Evolutionary conservation across 1,140 invertebrate genomes (phyloP).

Genomic region (Drosophila sucinea): DNA sequence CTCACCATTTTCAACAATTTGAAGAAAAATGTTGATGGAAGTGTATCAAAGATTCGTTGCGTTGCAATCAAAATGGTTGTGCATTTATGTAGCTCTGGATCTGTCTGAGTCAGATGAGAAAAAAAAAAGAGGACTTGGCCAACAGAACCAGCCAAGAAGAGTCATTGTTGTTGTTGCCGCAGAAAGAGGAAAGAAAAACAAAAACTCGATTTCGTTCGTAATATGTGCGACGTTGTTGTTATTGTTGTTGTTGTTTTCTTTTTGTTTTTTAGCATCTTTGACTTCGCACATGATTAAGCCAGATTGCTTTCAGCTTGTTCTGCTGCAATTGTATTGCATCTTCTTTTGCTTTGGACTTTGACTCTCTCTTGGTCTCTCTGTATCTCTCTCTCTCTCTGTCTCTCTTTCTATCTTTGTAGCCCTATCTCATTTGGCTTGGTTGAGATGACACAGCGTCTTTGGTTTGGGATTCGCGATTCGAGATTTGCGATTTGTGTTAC

Average conservation of each 20-base stretch:
- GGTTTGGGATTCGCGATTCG: slow-evolving; percentile 2
- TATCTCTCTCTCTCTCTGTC: not conserved
- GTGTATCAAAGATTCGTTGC: slow-evolving; percentile 26
- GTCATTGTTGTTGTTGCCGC: slow-evolving; percentile 32
- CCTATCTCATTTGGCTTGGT: not conserved
- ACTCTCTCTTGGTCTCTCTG: slow-evolving; percentile 24
- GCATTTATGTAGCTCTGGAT: slow-evolving; percentile 15
- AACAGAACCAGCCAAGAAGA: slow-evolving; percentile 55
- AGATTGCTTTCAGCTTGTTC: slow-evolving; percentile 71
- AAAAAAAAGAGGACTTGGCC: slow-evolving; percentile 37
- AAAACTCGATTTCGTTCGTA: slow-evolving; percentile 69
- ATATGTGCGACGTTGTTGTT: slow-evolving; percentile 53
- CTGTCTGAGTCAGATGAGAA: slow-evolving; percentile 61
- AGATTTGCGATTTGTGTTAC: slow-evolving; percentile 44
- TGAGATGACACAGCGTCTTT: slow-evolving; percentile 69
- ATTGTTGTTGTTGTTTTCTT: slow-evolving; percentile 44
- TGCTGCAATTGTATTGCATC: slow-evolving; percentile 41
- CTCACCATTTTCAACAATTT: too few species aligned
- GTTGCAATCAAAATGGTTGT: slow-evolving; percentile 19
- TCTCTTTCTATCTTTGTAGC: not conserved
- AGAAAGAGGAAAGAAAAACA: slow-evolving; percentile 36
- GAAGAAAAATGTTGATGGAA: not conserved
- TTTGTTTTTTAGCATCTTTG: slow-evolving; percentile 29
- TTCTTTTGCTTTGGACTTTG: slow-evolving; percentile 63
- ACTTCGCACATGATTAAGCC: slow-evolving; percentile 81